Conservation (phyloP, 2,113 vertebrate genomes). For the Tachycineta bicolor region DNA sequence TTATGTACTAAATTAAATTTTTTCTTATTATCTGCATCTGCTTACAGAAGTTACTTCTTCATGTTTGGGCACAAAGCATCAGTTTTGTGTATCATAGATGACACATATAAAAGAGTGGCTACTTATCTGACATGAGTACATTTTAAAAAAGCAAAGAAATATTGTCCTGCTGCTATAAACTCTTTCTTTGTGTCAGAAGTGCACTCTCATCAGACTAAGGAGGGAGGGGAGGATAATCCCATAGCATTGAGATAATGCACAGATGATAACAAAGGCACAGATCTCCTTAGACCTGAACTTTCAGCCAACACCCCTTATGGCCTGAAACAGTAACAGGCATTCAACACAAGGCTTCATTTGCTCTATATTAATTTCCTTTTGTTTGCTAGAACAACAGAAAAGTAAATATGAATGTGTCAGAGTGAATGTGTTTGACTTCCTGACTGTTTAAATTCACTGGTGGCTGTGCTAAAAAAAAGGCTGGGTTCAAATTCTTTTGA, state of each 20-base stretch:
- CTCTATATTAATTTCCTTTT: neutral
- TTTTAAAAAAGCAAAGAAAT: neutral
- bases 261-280: neutral
- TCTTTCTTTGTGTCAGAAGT: neutral
- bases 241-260: neutral
- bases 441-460: neutral
- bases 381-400: neutral
- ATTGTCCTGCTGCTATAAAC: neutral
- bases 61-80: rapidly evolving
- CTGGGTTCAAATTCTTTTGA: neutral
- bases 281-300: neutral
- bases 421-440: neutral
- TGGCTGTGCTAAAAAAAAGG: neutral
- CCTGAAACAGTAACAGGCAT: neutral
- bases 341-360: neutral
- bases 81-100: neutral
- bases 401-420: neutral
- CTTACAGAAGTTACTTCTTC: neutral
- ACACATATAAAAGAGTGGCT: neutral
- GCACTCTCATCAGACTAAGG: neutral
- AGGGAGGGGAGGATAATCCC: neutral
- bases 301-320: rapidly evolving
- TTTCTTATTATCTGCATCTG: neutral
- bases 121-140: neutral
- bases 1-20: neutral